These are phyloP conservation scores for Porites rus DNA, from an alignment of 92 coral and sea anemone genomes.

Conservation along the genomic window DNA sequence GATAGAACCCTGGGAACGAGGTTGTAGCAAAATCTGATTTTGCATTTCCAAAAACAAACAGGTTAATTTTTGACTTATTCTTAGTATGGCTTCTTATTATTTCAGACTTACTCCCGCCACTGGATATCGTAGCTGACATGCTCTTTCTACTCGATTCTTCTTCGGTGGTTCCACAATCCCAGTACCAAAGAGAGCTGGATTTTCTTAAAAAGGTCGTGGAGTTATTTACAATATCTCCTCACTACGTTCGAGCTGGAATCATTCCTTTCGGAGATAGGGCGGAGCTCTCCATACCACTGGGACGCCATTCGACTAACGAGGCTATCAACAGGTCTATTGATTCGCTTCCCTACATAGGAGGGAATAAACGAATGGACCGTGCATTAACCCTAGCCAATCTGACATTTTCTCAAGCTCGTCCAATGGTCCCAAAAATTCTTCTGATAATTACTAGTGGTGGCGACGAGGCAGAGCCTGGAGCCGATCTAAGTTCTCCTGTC, in stretches of 20 bases:
- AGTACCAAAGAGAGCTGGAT: constrained; percentile 69
- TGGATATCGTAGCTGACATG: constrained; percentile 78
- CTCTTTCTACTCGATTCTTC: constrained; percentile 90
- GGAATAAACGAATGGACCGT: constrained; percentile 61
- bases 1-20: too few species aligned
- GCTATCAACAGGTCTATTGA: constrained; percentile 71
- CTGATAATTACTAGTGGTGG: constrained; percentile 70
- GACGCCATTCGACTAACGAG: constrained; percentile 49
- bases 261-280: constrained; percentile 79
- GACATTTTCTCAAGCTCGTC: constrained; percentile 68
- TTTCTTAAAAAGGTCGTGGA: constrained; percentile 64
- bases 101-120: constrained; percentile 65
- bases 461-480: constrained; percentile 54
- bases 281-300: constrained; percentile 66
- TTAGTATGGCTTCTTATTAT: neutral
- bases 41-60: too few species aligned
- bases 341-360: constrained; percentile 71
- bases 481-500: constrained; percentile 55
- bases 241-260: constrained; percentile 73
- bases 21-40: too few species aligned
- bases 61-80: neutral
- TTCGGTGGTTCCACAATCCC: constrained; percentile 64
- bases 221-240: constrained; percentile 74
- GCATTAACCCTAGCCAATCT: constrained; percentile 79
- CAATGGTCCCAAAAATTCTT: constrained; percentile 76